Base-by-base conservation (phyloP, 2,797 vertebrate genomes). In the Pagetopsis macropterus region DNA sequence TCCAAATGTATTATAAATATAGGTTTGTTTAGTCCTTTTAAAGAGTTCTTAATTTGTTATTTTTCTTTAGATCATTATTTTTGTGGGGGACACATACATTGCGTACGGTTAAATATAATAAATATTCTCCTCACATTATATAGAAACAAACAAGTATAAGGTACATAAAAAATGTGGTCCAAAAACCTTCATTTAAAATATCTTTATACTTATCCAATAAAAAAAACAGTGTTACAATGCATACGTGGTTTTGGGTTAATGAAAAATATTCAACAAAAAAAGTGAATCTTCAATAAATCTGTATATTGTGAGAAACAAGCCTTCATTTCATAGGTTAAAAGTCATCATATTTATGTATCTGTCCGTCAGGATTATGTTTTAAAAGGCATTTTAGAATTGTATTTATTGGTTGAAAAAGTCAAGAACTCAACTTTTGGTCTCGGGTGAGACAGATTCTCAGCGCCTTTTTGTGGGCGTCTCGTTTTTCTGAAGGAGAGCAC, bases 401-500 rank as follows among this genome's bases (percentile, higher is more conserved):
- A 84, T 87, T 76, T 84, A 77, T 87, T 72, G 41, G 75, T 84
- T 72, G 41, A 81, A 90, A 85, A 88, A 81, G 31, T 76, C 44
- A 78, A 79, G 81, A 83, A 80, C 76, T 85, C 73, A 73, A 74
- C 83, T 82, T 76, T 87, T 59, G 67, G 76, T 82, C 90, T 89
- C 56, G 67, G 81, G 80, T 81, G 81, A 84, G 87, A 83, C 87
- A 52, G 89, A 92, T 93, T 94, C 93, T 84, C 90, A 93, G 90
- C 70, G 89, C 80, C 91, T 89, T 89, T 90, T 87, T 91, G 93
- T 94, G 93, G 94, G 93, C 90, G 92, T 93, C 91, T 93, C 88
- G 69, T 89, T 94, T 51, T 93, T 92, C 89, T 94, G 92, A 94
- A 93, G 93, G 93, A 94, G 92, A 93, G 94, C 90, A 92, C 92